These are phyloP conservation scores for Anarsia innoxiella DNA, from an alignment of 2,888 invertebrate species.

Conservation along the genomic window DNA sequence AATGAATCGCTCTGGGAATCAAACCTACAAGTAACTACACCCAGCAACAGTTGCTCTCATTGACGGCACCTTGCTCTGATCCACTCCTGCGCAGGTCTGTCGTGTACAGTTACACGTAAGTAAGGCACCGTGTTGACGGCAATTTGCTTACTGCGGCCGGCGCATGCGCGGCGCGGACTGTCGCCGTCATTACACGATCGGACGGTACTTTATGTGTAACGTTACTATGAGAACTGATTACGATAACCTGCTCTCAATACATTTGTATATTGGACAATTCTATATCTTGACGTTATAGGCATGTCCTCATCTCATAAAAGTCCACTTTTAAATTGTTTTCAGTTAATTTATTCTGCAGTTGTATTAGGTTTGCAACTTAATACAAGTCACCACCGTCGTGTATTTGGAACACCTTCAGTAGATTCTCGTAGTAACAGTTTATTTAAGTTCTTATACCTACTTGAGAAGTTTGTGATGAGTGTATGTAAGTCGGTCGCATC, in stretches of 20 bases:
- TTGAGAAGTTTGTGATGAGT: neutral
- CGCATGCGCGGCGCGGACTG: neutral
- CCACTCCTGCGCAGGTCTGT: no score
- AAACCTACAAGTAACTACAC: neutral
- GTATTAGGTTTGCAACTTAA: neutral
- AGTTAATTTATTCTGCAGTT: no score
- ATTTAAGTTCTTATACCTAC: neutral
- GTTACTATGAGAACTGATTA: neutral
- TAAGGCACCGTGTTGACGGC: neutral
- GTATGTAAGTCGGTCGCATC: neutral
- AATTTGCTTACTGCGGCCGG: neutral
- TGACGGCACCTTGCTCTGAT: neutral
- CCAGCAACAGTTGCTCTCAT: neutral
- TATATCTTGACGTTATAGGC: neutral
- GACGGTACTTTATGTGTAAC: neutral
- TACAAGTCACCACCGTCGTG: neutral
- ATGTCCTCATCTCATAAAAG: neutral
- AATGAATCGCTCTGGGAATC: neutral
- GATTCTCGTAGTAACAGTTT: neutral
- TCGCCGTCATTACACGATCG: neutral
- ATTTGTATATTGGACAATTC: neutral
- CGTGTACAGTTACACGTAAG: neutral
- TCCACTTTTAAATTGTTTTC: neutral
- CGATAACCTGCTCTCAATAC: neutral
- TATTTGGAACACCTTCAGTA: neutral